Base-by-base conservation (phyloP, 2,888 invertebrate genomes). In the Ophion ventricosus region DNA sequence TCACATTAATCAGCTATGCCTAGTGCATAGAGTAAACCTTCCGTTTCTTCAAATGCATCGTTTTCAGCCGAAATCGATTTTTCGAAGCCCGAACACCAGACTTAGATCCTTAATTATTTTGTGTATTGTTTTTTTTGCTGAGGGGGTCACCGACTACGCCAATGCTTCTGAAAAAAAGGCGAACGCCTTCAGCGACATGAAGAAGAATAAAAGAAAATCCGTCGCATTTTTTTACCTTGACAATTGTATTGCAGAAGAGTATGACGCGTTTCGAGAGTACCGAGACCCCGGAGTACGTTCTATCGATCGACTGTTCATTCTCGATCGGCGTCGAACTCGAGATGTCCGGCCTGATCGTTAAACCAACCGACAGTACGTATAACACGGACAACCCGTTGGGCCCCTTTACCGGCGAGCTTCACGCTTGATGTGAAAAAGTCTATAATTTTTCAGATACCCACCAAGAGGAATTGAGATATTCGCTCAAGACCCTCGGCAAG, bases 401-500 rank as follows among this genome's bases (percentile, higher is more conserved):
- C 35, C 26, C 40, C 49, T 59, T 35, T 66, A 35, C 11, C 63
- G 61, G 35, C 67, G 54, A 20, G 59, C 61, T 63, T 61, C 72
- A 61, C 59, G 56, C 83, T 82, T 82, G 82, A 82, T 82, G 78
- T 85, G 72, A 88, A 85, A 79, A 70, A 78, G 85, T 83, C 86
- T 77, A 86, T 86, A 80, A 83, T 82, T 67, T 88, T 86, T 63
- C 81, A 92, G 95, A 87, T 93, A 93, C 85, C 94, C 95, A 90
- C 83, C 95, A 95, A 88, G 96, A 96, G 90, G 96, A 96, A 8
- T 94, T 95, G 56, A 96, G 96, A 91, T 95, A 96, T 80, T 96
- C 96, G 92, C 96, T 96, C 91, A 95, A 95, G 89, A 96, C 95
- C 11, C 94, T 96, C 23, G 96, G 96, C 23, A 96, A 96, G 93